Base-by-base conservation (phyloP, 2,797 vertebrate species). In the Momotus momota region DNA sequence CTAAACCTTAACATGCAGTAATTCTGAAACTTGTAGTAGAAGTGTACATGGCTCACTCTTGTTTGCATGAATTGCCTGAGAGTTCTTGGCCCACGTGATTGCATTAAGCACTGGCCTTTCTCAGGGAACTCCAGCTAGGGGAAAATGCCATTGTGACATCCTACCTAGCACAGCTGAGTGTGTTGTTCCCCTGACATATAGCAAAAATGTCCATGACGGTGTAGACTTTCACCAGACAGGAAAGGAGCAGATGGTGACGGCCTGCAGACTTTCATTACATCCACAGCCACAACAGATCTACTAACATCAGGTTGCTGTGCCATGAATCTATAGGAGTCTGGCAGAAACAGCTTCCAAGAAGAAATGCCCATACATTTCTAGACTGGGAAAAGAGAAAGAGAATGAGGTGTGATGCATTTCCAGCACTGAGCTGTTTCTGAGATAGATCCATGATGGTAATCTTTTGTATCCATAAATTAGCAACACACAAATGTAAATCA, bases 201-300 rank as follows among this genome's bases (percentile, higher is more conserved):
- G 25, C 38, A 85, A 49, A 85, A 35, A 64, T 27, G 4, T 60
- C 33, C 57, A 87, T 33, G 18, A 17, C 19, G n/a, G 9, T 29
- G 11, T 54, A 61, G 79, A 57, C 17, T 89, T 94, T 71, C 31
- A 89, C 49, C 67, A 89, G 64, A 61, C 16, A 88, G 57, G 27
- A 90, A 93, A 65, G 48, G 5, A 91, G 52, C 61, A 88, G 87
- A 29, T 58, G 84, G 43, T 73, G 29, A 12, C 62, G 67, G 21
- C 58, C 46, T 89, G 55, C 58, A 88, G 73, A 43, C 23, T 84
- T 80, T 20, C 40, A 45, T 43, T 62, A 14, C 51, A 40, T 46
- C 23, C 51, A 27, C 48, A 84, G 26, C 35, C 35, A 61, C 81
- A 69, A 35, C 23, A 85, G 58, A 40, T 89, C 91, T 86, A 55